Percentiles rank a stretch among this genome's conserved stretches.
Conservation (phyloP, 2,888 invertebrate genomes). For the Drosophila sordidula region DNA sequence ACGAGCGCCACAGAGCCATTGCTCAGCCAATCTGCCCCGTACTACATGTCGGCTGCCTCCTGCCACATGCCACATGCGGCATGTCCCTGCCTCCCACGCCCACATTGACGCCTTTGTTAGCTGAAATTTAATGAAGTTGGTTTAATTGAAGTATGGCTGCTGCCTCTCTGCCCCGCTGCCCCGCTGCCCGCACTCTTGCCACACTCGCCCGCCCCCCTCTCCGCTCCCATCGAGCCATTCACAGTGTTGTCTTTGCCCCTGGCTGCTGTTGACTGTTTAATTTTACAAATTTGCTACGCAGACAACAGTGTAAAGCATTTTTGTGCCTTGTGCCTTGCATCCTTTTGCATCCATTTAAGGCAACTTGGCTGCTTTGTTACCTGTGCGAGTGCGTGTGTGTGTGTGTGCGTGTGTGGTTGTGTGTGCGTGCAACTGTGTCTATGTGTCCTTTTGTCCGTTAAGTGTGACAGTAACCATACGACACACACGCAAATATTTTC, state of each 20-base stretch:
- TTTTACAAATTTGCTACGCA: slow-evolving; percentile 81
- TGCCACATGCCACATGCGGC: slow-evolving; percentile 15
- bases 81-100: slow-evolving; percentile 33
- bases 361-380: slow-evolving; percentile 43
- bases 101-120: slow-evolving; percentile 76
- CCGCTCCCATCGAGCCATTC: slow-evolving; percentile 16
- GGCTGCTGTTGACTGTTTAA: slow-evolving; percentile 75
- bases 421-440: slow-evolving; percentile 18
- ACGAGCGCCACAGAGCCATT: slow-evolving; percentile 48
- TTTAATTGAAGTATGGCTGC: slow-evolving; percentile 79
- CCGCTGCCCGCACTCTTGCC: too few relatives aligned
- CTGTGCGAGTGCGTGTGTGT: slow-evolving; percentile 9
- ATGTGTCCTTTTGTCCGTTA: slow-evolving; percentile 55
- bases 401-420: slow-evolving; percentile 14
- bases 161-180: slow-evolving; percentile 21
- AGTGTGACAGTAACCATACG: slow-evolving; percentile 82
- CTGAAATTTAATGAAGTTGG: slow-evolving; percentile 81
- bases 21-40: slow-evolving; percentile 38
- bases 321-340: slow-evolving; percentile 54
- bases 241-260: slow-evolving; percentile 41
- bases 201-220: neutral
- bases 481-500: slow-evolving; percentile 84
- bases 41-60: neutral
- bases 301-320: slow-evolving; percentile 67
- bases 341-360: slow-evolving; percentile 74